phyloP scores from a whole-genome alignment of 2,113 vertebrate species.

The Bolborhynchus lineola region DNA sequence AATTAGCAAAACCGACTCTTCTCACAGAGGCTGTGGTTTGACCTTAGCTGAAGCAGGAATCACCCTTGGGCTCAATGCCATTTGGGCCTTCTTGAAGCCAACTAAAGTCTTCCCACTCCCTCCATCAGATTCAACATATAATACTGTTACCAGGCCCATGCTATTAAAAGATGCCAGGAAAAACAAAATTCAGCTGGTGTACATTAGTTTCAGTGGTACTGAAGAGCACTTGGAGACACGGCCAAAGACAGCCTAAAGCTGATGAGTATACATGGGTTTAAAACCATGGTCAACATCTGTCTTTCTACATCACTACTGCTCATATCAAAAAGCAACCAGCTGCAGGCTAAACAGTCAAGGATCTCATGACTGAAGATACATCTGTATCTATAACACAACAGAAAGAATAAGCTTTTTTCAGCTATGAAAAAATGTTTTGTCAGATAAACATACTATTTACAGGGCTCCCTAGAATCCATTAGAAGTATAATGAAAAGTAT shows the following conservation, averaged over 20 bases:
- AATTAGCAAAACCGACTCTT: not conserved
- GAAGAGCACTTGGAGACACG: not conserved
- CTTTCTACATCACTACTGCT: not conserved
- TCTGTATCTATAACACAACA: not conserved
- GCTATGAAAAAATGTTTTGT: not conserved
- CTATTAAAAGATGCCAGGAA: not conserved
- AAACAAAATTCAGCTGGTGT: not conserved
- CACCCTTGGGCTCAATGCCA: not conserved
- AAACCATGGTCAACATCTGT: not conserved
- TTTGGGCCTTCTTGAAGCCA: not conserved
- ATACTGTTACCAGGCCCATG: not conserved
- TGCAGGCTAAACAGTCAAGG: not conserved
- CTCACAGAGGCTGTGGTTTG: not conserved
- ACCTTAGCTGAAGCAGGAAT: not conserved
- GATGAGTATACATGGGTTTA: not conserved
- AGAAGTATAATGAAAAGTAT: not conserved
- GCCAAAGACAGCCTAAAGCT: not conserved
- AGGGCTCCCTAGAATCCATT: not conserved
- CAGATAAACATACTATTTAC: not conserved
- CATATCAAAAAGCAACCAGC: not conserved
- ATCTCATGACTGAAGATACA: not conserved
- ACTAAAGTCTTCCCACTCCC: not conserved
- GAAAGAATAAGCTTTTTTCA: not conserved
- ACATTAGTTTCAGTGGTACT: not conserved
- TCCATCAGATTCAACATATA: not conserved